Evolutionary conservation across 2,113 vertebrate species (phyloP).

Genomic region (Lycaon pictus): DNA sequence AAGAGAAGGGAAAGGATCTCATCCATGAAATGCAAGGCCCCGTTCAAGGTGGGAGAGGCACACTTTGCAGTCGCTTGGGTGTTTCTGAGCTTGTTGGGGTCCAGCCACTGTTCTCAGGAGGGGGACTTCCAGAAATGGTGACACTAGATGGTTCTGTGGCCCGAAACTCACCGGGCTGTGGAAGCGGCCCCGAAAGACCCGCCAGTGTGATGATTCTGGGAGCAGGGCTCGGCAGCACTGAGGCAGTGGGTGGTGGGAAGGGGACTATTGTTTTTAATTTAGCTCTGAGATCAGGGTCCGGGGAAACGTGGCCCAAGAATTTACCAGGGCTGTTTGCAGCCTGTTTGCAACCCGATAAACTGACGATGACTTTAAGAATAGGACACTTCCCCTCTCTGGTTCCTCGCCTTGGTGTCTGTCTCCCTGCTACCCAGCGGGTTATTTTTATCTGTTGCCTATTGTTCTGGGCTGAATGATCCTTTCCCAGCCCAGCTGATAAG

Average conservation of each 20-base stretch:
- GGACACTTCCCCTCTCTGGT: background rate
- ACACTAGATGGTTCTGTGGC: background rate
- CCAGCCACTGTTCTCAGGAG: background rate
- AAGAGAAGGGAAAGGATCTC: background rate
- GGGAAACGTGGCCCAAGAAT: background rate
- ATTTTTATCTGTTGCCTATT: slow-evolving; percentile 76
- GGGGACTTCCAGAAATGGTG: background rate
- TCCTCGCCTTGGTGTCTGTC: background rate
- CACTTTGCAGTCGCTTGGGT: too few species aligned
- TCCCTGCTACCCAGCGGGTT: slow-evolving; percentile 22
- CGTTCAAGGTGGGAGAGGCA: background rate
- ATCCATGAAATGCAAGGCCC: background rate
- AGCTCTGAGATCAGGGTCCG: background rate
- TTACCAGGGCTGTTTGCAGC: fast-evolving
- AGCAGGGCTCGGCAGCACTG: fast-evolving
- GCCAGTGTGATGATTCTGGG: background rate
- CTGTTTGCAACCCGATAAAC: background rate
- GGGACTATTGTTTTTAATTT: background rate
- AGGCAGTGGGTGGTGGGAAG: background rate
- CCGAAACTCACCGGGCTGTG: background rate
- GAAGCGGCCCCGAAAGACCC: background rate
- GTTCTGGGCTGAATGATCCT: slow-evolving; percentile 67
- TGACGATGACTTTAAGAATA: background rate
- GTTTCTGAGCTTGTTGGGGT: background rate
- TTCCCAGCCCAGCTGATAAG: slow-evolving; percentile 64